A percentile compares a stretch with the other conserved stretches of the same genome.
Conservation (phyloP, 2,113 vertebrate genomes). For the Plotosus lineatus region DNA sequence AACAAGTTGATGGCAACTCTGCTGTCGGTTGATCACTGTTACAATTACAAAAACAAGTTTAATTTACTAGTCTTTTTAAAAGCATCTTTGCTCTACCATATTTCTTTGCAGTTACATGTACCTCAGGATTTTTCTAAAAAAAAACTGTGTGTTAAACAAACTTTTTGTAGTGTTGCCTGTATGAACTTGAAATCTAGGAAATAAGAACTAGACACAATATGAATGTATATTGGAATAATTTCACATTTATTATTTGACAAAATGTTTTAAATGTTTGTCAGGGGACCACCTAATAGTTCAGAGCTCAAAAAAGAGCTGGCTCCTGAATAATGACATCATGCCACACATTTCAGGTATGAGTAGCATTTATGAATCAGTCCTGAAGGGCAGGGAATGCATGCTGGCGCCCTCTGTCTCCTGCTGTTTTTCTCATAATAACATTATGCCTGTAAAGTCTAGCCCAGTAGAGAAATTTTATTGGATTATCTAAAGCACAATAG, state of each 20-base stretch:
- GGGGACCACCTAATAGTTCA: not conserved
- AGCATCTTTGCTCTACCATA: no score
- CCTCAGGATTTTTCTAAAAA: no score
- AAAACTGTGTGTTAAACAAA: no score
- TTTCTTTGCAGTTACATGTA: no score
- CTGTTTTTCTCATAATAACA: conserved; percentile 8
- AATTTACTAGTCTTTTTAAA: no score
- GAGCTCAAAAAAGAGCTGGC: not conserved
- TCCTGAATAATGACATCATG: conserved; percentile 3
- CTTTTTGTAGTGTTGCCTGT: not conserved
- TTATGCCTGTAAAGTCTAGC: conserved; percentile 30
- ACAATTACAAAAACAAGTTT: no score
- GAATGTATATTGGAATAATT: not conserved
- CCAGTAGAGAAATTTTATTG: conserved; percentile 27
- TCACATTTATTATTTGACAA: not conserved
- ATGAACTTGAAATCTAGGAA: not conserved
- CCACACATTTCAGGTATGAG: conserved; percentile 17
- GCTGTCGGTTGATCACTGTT: no score
- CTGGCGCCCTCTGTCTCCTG: conserved; percentile 39
- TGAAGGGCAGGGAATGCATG: conserved; percentile 19
- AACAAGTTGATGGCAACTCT: no score
- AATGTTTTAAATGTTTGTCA: not conserved
- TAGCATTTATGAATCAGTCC: conserved; percentile 29
- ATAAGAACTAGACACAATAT: not conserved
- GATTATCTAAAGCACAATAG: conserved; percentile 38